Evolutionary conservation across 1,140 invertebrate species (phyloP), one percentile per base, ranked within the genome.

Genomic region (Leptopilina clavipes): DNA sequence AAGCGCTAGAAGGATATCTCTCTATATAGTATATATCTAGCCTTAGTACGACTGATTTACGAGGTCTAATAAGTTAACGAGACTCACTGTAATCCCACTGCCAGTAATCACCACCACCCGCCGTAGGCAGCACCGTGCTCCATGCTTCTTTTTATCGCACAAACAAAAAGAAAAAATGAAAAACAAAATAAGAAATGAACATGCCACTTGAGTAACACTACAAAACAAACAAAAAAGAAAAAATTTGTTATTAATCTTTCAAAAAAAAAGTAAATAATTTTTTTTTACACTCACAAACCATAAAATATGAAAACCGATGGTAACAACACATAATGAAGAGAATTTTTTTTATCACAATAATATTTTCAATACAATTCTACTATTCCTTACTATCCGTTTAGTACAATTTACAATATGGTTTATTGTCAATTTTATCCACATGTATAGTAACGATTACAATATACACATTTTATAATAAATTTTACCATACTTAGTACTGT

Each of bases 51-150:
- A 65, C 59, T 65, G 59, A 65, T 65, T 65, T 65, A 65, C 81
- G 77, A 83, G 81, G 79, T 76, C 79, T 81, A 79, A 82, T 81
- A 82, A 82, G 78, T 81, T 81, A 83, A 84, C 81, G 78, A 80
- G 79, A 90, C 89, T 90, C 88, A 90, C 89, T 87, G 88, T 89
- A 87, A 83, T 89, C 86, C 85, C 87, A 88, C 82, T 85, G 84
- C 88, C 87, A 89, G 87, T 88, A 89, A 87, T 89, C 88, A 82
- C 84, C 88, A 86, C 86, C 86, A 84, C 88, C 87, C 77, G 87
- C 87, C 82, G 89, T 89, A 81, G 88, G 89, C 83, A 90, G 87
- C 83, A 90, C 82, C 83, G 88, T 88, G 84, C 89, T 90, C 89
- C 89, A 90, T 86, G 89, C 85, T 86, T 90, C 89, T 86, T 83